A percentile compares a stretch with the other conserved stretches of the same genome.
phyloP scores from a whole-genome alignment of 2,797 vertebrate species.

The Huso huso region DNA sequence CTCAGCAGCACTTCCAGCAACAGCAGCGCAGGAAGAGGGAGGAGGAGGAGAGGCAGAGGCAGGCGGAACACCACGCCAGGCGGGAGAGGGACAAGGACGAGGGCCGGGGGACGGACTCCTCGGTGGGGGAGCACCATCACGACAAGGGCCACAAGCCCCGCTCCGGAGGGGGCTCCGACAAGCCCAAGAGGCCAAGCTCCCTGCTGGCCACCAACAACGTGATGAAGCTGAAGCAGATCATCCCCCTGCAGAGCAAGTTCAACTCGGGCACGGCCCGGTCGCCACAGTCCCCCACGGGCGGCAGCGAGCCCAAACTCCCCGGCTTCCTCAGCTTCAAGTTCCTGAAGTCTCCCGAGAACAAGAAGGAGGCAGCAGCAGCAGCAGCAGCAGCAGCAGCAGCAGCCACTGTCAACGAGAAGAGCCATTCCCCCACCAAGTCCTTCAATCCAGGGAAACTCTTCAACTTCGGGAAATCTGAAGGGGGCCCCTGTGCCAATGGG shows the following conservation, averaged over 20 bases:
- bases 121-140: conserved; percentile 63
- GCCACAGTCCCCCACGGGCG: conserved; percentile 78
- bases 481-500: conserved; percentile 57
- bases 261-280: conserved; percentile 70
- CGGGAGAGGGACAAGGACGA: conserved; percentile 81
- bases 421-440: conserved; percentile 86
- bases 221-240: conserved; percentile 96
- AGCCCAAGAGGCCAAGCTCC: conserved; percentile 91
- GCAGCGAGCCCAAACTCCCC: conserved; percentile 79
- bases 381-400: conserved; percentile 25
- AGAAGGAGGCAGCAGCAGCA: conserved; percentile 57
- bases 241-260: conserved; percentile 89
- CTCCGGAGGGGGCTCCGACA: conserved; percentile 62
- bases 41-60: conserved; percentile 88
- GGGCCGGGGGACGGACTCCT: conserved; percentile 60
- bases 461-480: conserved; percentile 79
- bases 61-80: conserved; percentile 81
- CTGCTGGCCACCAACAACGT: conserved; percentile 92
- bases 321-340: conserved; percentile 95
- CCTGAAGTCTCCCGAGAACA: conserved; percentile 87
- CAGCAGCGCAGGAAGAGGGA: conserved; percentile 89
- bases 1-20: conserved; percentile 91
- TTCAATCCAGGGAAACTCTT: conserved; percentile 94
- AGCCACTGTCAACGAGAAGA: conserved; percentile 62
- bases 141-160: conserved; percentile 75